Conservation (phyloP, 1,140 invertebrate species). For the Bilobella aurantiaca region DNA sequence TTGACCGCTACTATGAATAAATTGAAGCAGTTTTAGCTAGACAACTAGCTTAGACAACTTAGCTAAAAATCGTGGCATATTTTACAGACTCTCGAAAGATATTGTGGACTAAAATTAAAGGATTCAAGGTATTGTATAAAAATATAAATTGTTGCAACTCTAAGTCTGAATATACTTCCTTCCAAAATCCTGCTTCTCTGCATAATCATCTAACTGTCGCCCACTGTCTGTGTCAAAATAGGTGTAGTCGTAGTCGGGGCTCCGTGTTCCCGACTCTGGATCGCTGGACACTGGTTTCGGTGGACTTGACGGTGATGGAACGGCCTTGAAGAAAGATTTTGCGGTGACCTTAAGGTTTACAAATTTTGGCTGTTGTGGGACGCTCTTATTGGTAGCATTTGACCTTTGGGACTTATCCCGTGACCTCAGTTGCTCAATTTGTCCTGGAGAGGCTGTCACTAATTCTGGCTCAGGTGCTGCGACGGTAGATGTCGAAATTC, state of each 20-base stretch:
- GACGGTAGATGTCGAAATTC: not conserved
- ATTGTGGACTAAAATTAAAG: no score
- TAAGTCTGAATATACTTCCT: constrained; percentile 2
- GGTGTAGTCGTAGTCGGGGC: constrained; percentile 33
- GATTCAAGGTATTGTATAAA: no score
- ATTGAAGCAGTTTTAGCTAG: no score
- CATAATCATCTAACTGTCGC: not conserved
- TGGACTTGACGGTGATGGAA: not conserved
- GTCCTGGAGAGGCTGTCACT: constrained; percentile 26
- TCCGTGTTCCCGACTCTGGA: constrained; percentile 16
- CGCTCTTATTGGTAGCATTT: not conserved
- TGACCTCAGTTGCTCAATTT: not conserved
- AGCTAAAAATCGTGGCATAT: no score
- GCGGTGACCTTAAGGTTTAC: constrained; percentile 1
- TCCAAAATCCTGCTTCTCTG: constrained; percentile 11
- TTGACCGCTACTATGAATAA: no score
- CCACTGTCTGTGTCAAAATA: constrained; percentile 30
- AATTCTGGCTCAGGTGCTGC: constrained; percentile 26
- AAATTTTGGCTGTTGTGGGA: not conserved
- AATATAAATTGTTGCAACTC: not conserved
- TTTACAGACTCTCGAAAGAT: no score
- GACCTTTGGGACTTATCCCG: no score
- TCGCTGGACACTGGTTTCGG: not conserved
- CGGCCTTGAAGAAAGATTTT: not conserved
- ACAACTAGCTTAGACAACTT: no score